Percentiles rank a stretch among this genome's conserved stretches.
These are phyloP conservation scores for Falcunculus frontatus DNA, from an alignment of 2,113 vertebrate species.

Conservation along the genomic window DNA sequence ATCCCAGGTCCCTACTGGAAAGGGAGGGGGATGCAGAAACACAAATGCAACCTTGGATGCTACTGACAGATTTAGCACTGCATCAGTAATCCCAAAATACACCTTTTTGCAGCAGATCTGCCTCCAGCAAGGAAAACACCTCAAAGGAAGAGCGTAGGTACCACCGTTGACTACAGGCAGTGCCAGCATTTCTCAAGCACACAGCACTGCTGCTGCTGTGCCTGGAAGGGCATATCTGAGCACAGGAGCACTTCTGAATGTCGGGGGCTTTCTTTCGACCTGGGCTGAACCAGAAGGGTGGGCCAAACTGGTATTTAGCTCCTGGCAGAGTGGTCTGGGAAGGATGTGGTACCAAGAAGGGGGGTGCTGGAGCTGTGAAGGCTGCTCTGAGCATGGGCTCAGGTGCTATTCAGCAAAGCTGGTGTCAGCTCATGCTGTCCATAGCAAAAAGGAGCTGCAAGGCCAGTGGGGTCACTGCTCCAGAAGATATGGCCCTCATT, in stretches of 20 bases:
- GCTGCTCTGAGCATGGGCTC: not conserved
- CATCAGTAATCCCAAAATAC: not conserved
- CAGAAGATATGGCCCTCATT: accelerated
- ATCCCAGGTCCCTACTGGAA: not conserved
- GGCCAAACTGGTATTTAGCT: not conserved
- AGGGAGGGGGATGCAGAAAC: not conserved
- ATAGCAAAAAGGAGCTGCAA: not conserved
- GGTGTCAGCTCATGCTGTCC: not conserved
- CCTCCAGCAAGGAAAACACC: not conserved
- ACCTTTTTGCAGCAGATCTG: not conserved
- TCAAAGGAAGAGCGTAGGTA: not conserved
- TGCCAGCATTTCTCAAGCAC: not conserved
- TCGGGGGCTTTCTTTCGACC: not conserved
- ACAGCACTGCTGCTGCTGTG: not conserved
- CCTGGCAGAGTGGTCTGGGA: not conserved
- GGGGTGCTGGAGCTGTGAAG: not conserved
- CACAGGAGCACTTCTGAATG: not conserved
- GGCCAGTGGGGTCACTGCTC: not conserved
- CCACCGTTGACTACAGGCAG: not conserved
- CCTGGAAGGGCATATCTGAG: not conserved
- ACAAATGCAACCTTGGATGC: not conserved
- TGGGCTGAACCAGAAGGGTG: not conserved
- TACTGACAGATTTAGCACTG: not conserved
- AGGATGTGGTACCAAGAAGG: not conserved
- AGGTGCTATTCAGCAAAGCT: not conserved